A percentile compares a stretch with the other conserved stretches of the same genome.
These are phyloP conservation scores for Saccopteryx leptura DNA, from an alignment of 2,113 vertebrate species.

Conservation along the genomic window DNA sequence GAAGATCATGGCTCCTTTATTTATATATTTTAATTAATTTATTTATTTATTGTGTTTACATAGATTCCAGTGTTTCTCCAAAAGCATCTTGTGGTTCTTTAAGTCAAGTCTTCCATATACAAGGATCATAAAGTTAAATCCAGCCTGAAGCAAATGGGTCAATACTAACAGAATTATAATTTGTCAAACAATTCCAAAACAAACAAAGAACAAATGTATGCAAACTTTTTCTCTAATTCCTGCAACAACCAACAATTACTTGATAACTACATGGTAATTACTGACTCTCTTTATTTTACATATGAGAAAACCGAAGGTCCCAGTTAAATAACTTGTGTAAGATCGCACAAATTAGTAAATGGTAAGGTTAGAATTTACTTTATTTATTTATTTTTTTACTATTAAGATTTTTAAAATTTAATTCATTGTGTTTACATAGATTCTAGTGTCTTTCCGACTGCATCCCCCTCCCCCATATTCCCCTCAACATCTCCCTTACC, in stretches of 20 bases:
- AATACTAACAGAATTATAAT: not conserved
- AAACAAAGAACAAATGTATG: not conserved
- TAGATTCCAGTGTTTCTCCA: too few species aligned
- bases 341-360: not conserved
- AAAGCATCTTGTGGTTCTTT: not conserved
- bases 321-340: conserved; percentile 14
- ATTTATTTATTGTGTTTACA: too few species aligned
- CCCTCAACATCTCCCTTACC: too few species aligned
- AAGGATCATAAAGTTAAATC: conserved; percentile 48
- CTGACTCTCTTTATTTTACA: conserved; percentile 2
- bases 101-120: not conserved
- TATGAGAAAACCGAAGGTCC: not conserved
- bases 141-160: not conserved
- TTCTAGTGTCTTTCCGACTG: too few species aligned
- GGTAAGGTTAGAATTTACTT: not conserved
- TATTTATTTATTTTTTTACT: too few species aligned
- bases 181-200: conserved; percentile 13
- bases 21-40: too few species aligned
- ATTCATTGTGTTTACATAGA: too few species aligned
- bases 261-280: not conserved
- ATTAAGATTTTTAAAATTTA: too few species aligned
- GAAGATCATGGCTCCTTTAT: not conserved
- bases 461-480: too few species aligned
- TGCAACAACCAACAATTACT: not conserved
- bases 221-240: not conserved